Base-by-base conservation (phyloP, 2,113 vertebrate species). In the Neodon shergylaensis region DNA sequence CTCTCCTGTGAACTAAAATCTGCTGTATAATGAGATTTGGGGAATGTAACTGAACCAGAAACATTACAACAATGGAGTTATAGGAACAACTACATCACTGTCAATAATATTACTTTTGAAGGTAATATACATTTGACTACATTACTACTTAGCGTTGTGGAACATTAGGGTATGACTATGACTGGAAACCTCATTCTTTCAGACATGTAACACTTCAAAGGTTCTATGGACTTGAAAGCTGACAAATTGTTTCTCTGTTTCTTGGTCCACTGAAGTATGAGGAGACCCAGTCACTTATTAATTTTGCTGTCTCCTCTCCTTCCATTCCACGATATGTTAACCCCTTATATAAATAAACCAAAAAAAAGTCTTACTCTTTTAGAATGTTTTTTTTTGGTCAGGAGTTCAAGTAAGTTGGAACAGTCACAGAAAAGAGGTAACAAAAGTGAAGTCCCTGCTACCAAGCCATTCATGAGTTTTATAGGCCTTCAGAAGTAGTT, bases 71-170 rank as follows among this genome's bases (percentile, higher is more conserved):
- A 68, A 90, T 1, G 8, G 33, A 96, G 39, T 52, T 74, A 3
- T 13, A 83, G 26, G 16, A 95, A 92, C 16, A 92, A 85, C 21
- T 72, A 7, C 44, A 88, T 82, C 58, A 90, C 22, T 88, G 9
- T 65, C 44, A 81, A 68, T 61, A 54, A 87, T 24, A 87, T 24
- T 90, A 68, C 85, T 93, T 86, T 6, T 42, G 92, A 94, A 94
- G 39, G 5, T 28, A 82, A 91, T 5, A 70, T 39, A 94, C 7
- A 81, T 91, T 58, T 95, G 1, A 66, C 63, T 73, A 49, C 39
- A 92, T 89, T 47, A 74, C 3, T 47, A 74, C 3, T 36, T 39
- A 5, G 1, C n/a, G 49, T 52, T 90, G 36, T 17, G 42, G 96
- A 91, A 79, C 42, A 74, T 21, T 82, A 94, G 14, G 4, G 39